phyloP scores from a whole-genome alignment of 2,797 vertebrate genomes.

The Rhinichthys osculus region DNA sequence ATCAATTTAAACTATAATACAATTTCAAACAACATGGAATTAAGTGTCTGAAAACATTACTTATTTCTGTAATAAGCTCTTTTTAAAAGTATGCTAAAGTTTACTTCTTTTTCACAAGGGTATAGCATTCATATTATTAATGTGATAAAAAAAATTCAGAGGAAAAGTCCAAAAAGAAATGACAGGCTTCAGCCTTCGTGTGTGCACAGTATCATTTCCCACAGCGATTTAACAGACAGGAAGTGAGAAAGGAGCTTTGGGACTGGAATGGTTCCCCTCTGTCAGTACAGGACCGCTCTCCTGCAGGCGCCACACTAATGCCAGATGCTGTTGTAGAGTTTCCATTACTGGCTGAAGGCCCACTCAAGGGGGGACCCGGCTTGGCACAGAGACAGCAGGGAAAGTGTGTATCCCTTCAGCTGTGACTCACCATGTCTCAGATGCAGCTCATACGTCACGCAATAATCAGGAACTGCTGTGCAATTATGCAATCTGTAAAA shows the following conservation, averaged over 20 bases:
- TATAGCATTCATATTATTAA: neutral
- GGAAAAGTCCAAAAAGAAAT: neutral
- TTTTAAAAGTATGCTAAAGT: neutral
- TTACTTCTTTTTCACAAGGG: neutral
- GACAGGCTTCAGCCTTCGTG: neutral
- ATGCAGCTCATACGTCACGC: slow-evolving; percentile 44
- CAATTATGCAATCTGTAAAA: slow-evolving; percentile 50
- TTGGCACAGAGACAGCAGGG: neutral
- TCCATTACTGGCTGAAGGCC: slow-evolving; percentile 26
- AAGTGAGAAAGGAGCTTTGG: slow-evolving; percentile 16
- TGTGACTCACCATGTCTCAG: slow-evolving; percentile 30
- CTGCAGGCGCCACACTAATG: neutral
- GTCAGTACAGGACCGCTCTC: neutral
- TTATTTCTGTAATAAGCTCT: neutral
- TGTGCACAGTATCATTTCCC: neutral
- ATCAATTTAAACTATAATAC: neutral
- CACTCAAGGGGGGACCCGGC: neutral
- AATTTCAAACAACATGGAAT: neutral
- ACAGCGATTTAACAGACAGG: slow-evolving; percentile 1
- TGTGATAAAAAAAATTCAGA: neutral
- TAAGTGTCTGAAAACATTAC: neutral
- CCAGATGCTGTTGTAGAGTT: slow-evolving; percentile 32
- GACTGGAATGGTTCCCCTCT: neutral
- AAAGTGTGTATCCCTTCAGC: slow-evolving; percentile 30
- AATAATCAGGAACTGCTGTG: slow-evolving; percentile 53